Conservation (phyloP, 2,113 vertebrate species). For the Odocoileus hemionus region DNA sequence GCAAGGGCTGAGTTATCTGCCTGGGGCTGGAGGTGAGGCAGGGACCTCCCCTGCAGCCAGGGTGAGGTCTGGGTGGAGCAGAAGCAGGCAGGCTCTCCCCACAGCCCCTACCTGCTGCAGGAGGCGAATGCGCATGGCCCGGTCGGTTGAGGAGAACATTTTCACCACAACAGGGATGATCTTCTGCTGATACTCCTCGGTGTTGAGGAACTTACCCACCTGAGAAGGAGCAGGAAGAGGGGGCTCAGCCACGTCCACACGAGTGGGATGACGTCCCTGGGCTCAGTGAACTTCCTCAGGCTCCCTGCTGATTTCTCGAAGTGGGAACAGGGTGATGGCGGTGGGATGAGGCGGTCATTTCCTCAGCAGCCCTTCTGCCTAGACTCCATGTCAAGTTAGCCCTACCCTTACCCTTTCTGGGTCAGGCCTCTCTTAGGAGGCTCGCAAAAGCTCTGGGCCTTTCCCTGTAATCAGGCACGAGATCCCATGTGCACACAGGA, state of each 20-base stretch:
- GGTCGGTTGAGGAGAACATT: conserved; percentile 95
- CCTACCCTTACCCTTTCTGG: background rate
- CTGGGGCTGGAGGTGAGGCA: background rate
- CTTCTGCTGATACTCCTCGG: conserved; percentile 93
- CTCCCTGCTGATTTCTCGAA: background rate
- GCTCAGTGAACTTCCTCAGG: background rate
- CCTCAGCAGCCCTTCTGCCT: background rate
- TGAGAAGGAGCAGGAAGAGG: conserved; percentile 44
- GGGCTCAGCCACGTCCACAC: background rate
- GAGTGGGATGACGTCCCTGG: background rate
- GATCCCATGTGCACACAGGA: background rate
- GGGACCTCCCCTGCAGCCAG: background rate
- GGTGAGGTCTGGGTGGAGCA: background rate
- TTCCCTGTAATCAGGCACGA: background rate
- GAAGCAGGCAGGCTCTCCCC: background rate
- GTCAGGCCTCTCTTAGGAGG: background rate
- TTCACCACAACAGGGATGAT: conserved; percentile 94
- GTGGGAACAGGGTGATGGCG: background rate
- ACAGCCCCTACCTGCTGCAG: conserved; percentile 86
- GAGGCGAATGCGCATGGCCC: conserved; percentile 93
- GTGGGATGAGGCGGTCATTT: background rate
- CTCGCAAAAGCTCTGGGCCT: background rate
- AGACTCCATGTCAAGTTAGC: background rate
- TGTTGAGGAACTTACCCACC: conserved; percentile 91
- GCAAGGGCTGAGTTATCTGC: background rate